phyloP scores from a whole-genome alignment of 2,888 invertebrate genomes.

The Drosophila anceps region DNA sequence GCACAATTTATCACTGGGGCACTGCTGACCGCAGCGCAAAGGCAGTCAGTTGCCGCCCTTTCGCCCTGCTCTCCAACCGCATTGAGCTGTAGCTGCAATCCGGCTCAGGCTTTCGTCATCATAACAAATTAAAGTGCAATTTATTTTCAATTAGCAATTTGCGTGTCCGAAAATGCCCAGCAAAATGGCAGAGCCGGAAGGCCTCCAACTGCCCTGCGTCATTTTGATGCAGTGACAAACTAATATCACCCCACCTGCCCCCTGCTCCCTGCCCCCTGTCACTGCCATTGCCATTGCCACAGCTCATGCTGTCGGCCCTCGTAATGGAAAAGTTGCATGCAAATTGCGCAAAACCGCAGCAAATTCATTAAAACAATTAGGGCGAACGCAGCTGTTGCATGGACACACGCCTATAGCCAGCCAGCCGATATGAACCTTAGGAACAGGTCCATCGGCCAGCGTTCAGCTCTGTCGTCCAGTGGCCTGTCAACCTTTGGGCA shows the following conservation, averaged over 20 bases:
- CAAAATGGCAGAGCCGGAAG: conserved; percentile 49
- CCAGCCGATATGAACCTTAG: conserved; percentile 14
- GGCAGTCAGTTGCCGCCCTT: background rate
- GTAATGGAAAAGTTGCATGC: conserved; percentile 77
- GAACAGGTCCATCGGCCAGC: conserved; percentile 33
- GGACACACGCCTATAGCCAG: conserved; percentile 40
- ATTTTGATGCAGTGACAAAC: conserved; percentile 75
- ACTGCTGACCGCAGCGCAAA: conserved; percentile 17
- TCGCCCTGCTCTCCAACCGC: background rate
- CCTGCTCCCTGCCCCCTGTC: background rate
- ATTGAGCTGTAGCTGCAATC: conserved; percentile 2
- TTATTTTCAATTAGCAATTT: conserved; percentile 82
- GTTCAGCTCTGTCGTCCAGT: conserved; percentile 10
- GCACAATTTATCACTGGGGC: conserved; percentile 76
- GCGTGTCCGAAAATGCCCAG: conserved; percentile 63
- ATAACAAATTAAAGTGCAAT: conserved; percentile 80
- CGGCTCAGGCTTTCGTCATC: conserved; percentile 43
- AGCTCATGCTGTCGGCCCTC: conserved; percentile 38
- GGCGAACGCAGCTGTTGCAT: conserved; percentile 67
- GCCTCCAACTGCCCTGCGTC: conserved; percentile 42
- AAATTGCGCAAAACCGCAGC: conserved; percentile 81
- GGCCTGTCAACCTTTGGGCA: conserved; percentile 36
- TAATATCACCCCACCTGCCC: conserved; percentile 57
- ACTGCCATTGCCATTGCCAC: background rate
- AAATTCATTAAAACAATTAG: conserved; percentile 81